Evolutionary conservation across 2,113 vertebrate genomes (phyloP), one percentile per base, ranked within the genome.

Genomic region (Seriola dumerili): DNA sequence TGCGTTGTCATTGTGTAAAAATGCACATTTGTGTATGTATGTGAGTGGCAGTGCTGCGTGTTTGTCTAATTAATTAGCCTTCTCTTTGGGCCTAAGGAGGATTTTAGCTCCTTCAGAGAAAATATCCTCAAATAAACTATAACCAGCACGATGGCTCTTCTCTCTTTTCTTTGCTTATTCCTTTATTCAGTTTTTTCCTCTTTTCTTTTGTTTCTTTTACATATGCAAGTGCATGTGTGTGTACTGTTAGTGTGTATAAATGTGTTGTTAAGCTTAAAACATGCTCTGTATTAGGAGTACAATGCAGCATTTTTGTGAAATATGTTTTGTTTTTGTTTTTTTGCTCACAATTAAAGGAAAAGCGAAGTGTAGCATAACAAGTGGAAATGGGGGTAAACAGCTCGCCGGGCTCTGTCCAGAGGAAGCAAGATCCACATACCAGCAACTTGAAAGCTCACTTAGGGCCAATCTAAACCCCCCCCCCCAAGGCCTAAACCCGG

Each of bases 21-120:
- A 11, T 55, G 21, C 34, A 21, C 16, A 2, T 34, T 16, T 61
- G 25, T 16, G 21, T 54, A 16, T 19, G n/a, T 78, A 48, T 40
- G 34, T 40, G 44, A 3, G 46, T 38, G 6, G 5, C n/a, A 36
- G 4, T 38, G 19, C 19, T 59, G 9, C 29, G 21, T 57, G 57
- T 78, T 72, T 89, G 74, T 80, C 64, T 74, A 19, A 80, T 84
- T 76, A 71, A 72, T 67, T 46, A 42, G 40, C 40, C 40, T 63
- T 84, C 34, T 72, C 8, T 75, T 16, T 1, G 1, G 40, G 63
- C 48, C 40, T 46, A 8, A n/a, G 72, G 66, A 72, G 62, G 25
- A 58, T 76, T 69, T 80, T 72, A 23, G 7, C 38, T 38, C 40
- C 78, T 55, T 83, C 6, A 70, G 17, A 58, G 52, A 61, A 64